These are phyloP conservation scores for Numenius phaeopus DNA, from an alignment of 2,797 vertebrate species.

Conservation along the genomic window DNA sequence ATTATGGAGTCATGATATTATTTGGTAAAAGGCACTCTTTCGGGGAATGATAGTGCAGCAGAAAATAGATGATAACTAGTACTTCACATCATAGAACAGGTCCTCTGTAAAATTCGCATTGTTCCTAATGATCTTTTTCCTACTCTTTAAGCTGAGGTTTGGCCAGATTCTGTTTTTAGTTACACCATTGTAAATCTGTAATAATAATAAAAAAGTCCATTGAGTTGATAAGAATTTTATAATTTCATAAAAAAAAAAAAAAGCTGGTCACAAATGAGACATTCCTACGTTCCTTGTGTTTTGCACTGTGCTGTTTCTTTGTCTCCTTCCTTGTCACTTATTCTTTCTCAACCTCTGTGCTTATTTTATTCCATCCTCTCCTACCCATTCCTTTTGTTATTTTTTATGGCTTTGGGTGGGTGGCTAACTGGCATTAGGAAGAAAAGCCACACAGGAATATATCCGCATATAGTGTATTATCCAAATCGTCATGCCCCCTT, in stretches of 20 bases:
- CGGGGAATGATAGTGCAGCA: not conserved
- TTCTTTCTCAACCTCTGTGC: not conserved
- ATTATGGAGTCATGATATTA: not conserved
- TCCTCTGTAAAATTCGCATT: not conserved
- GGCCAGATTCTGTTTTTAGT: not conserved
- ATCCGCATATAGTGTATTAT: not conserved
- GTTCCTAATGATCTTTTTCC: not conserved
- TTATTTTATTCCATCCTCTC: not conserved
- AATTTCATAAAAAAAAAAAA: not conserved
- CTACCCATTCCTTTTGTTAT: not conserved
- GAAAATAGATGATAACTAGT: not conserved
- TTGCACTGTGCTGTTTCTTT: not conserved
- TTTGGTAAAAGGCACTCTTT: not conserved
- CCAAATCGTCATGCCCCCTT: not conserved
- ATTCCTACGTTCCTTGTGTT: not conserved
- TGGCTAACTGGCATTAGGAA: constrained; percentile 9
- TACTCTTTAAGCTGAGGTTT: not conserved
- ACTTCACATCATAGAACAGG: not conserved
- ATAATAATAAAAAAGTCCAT: not conserved
- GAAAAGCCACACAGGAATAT: constrained; percentile 19
- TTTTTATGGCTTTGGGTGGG: constrained; percentile 27
- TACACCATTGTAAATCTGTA: not conserved
- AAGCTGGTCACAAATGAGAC: not conserved
- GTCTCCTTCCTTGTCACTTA: not conserved
- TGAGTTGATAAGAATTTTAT: not conserved